phyloP scores from a whole-genome alignment of 2,888 invertebrate species.

The Sipha maydis region DNA sequence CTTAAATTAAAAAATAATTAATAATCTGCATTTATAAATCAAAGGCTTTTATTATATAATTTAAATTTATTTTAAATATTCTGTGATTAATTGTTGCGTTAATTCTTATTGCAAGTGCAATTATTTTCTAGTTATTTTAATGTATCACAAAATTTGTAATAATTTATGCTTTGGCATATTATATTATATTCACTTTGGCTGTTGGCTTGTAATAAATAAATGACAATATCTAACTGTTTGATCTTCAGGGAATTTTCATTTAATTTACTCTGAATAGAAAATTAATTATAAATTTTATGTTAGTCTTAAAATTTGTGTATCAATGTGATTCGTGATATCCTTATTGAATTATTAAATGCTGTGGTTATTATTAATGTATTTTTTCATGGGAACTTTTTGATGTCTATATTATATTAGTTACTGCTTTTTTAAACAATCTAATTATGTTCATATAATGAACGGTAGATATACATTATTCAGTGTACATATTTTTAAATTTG shows the following conservation, averaged over 20 bases:
- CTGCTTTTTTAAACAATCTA: conserved; percentile 1
- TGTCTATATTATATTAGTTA: conserved; percentile 28
- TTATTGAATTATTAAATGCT: not conserved
- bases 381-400: conserved; percentile 23
- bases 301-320: not conserved
- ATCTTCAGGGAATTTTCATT: not conserved
- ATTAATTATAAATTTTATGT: not conserved
- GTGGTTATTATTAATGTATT: conserved; percentile 17
- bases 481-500: not conserved
- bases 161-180: not conserved
- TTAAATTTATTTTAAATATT: not conserved
- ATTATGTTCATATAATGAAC: conserved; percentile 10
- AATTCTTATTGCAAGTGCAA: conserved; percentile 8
- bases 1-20: not conserved
- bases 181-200: not conserved
- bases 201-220: not conserved
- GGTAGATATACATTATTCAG: not conserved
- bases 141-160: not conserved
- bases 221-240: not conserved
- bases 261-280: not conserved
- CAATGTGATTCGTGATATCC: conserved; percentile 23
- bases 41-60: not conserved
- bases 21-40: conserved; percentile 14
- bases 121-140: not conserved
- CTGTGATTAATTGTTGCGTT: conserved; percentile 6